These are phyloP conservation scores for Promerops cafer DNA, from an alignment of 2,113 vertebrate genomes.

Conservation along the genomic window DNA sequence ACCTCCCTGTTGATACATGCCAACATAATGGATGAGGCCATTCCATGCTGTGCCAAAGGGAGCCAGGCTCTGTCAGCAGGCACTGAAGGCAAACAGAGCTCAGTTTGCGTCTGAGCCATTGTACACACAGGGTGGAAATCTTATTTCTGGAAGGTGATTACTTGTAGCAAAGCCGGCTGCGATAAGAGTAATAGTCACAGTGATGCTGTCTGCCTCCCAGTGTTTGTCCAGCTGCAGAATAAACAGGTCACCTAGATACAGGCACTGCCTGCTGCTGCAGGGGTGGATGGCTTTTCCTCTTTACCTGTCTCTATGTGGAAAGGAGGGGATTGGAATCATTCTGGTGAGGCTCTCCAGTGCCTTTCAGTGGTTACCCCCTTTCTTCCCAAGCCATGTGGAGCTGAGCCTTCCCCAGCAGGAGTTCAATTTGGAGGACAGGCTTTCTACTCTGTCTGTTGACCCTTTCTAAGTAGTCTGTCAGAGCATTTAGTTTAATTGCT, in stretches of 20 bases:
- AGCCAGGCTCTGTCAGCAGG: neutral
- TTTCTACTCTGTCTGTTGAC: neutral
- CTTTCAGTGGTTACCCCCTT: neutral
- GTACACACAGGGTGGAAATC: neutral
- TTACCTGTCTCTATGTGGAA: neutral
- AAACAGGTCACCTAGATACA: neutral
- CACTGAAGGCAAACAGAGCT: neutral
- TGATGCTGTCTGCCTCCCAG: neutral
- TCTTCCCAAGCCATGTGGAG: rapidly evolving
- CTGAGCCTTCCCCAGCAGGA: neutral
- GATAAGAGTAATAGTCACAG: neutral
- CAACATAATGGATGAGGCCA: neutral
- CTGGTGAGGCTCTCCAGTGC: neutral
- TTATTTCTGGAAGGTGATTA: neutral
- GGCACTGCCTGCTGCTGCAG: neutral
- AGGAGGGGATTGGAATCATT: neutral
- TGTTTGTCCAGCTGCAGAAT: constrained; percentile 28
- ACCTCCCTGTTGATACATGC: rapidly evolving
- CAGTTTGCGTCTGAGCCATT: neutral
- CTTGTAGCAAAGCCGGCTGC: neutral
- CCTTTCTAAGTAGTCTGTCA: neutral
- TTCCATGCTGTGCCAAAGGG: neutral
- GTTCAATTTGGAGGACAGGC: neutral
- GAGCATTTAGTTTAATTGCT: neutral
- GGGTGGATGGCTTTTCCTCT: neutral